Evolutionary conservation across 2,888 invertebrate genomes (phyloP).

Genomic region (Griposia aprilina): DNA sequence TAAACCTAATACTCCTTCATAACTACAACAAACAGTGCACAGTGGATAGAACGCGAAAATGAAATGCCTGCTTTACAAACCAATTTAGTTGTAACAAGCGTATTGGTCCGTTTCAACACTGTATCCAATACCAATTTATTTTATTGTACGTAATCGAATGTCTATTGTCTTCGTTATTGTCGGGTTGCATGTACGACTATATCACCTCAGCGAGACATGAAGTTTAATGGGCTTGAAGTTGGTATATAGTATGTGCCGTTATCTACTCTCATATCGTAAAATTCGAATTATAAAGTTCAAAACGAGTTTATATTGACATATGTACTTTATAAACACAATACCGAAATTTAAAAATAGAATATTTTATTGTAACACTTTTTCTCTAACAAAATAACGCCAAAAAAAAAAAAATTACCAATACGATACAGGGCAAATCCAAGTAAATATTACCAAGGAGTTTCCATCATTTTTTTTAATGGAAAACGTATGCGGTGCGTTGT

Average conservation of each 20-base stretch:
- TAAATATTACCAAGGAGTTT: too few species aligned
- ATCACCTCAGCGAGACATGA: constrained; percentile 55
- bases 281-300: too few species aligned
- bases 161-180: constrained; percentile 68
- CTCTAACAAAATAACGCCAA: too few species aligned
- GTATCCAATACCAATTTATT: constrained; percentile 68
- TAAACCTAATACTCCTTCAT: constrained; percentile 50
- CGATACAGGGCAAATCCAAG: too few species aligned
- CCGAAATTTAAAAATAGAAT: too few species aligned
- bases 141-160: constrained; percentile 68
- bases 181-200: constrained; percentile 62
- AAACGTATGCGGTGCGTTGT: too few species aligned
- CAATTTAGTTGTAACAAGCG: constrained; percentile 67
- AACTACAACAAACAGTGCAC: constrained; percentile 35
- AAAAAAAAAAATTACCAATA: too few species aligned
- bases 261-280: too few species aligned
- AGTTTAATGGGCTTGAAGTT: constrained; percentile 48
- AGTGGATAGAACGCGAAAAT: constrained; percentile 60
- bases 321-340: too few species aligned
- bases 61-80: constrained; percentile 64
- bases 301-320: too few species aligned
- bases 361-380: too few species aligned
- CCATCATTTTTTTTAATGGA: too few species aligned
- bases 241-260: neutral
- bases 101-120: constrained; percentile 60